These are phyloP conservation scores for Trachelus tabidus DNA, from an alignment of 2,888 invertebrate genomes.

Conservation along the genomic window DNA sequence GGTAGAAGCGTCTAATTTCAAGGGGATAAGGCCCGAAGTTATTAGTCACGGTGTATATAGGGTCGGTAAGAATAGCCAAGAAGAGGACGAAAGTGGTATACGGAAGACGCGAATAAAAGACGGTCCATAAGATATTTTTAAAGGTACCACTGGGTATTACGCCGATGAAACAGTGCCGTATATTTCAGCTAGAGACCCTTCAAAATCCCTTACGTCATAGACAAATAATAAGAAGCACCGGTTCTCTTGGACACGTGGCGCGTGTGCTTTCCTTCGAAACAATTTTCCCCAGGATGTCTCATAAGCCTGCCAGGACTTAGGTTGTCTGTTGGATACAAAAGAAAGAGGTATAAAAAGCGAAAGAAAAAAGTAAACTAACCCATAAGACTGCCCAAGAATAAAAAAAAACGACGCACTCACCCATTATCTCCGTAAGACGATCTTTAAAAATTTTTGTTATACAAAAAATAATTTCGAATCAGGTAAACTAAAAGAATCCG, in stretches of 20 bases:
- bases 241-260: neutral
- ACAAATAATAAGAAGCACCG: neutral
- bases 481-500: too few relatives aligned
- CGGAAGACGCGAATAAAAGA: neutral
- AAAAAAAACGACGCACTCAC: too few relatives aligned
- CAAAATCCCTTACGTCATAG: neutral
- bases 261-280: neutral
- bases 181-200: neutral
- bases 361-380: too few relatives aligned
- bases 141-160: neutral
- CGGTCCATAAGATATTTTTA: neutral
- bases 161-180: neutral
- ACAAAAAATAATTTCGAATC: too few relatives aligned
- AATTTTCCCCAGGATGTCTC: neutral
- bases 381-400: too few relatives aligned
- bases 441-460: too few relatives aligned
- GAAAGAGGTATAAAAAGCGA: too few relatives aligned
- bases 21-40: slow-evolving; percentile 1
- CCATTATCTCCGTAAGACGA: too few relatives aligned
- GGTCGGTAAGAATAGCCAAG: neutral
- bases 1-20: slow-evolving; percentile 1
- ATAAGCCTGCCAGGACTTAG: too few relatives aligned
- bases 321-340: too few relatives aligned
- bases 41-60: neutral
- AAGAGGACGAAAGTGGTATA: neutral